These are phyloP conservation scores for Bufotes viridis DNA, from an alignment of 2,797 vertebrate genomes.

Conservation along the genomic window DNA sequence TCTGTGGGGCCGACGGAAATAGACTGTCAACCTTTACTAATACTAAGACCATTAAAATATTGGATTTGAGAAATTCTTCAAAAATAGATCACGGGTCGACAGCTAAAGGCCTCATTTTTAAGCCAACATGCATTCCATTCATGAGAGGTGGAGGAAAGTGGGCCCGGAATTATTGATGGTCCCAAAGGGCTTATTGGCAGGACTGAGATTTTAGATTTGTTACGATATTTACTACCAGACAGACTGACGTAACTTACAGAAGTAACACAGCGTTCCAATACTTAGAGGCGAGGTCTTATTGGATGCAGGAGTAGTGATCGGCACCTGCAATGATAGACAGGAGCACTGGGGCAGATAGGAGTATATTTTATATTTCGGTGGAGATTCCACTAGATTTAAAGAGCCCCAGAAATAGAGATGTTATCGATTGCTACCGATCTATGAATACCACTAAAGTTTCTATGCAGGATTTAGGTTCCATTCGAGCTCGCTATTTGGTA, in stretches of 20 bases:
- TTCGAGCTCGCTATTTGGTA: not conserved
- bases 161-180: not conserved
- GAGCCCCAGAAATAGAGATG: not conserved
- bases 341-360: not conserved
- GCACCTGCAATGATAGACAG: not conserved
- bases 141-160: not conserved
- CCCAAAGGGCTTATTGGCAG: not conserved
- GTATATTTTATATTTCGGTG: not conserved
- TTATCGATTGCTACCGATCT: not conserved
- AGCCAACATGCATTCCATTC: too few relatives aligned
- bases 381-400: not conserved
- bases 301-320: not conserved
- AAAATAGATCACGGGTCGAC: not conserved
- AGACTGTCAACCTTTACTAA: not conserved
- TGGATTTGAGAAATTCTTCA: too few relatives aligned
- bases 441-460: not conserved
- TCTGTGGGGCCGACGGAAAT: too few relatives aligned
- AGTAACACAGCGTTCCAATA: not conserved
- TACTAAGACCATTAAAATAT: not conserved
- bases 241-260: not conserved
- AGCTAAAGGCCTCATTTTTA: not conserved
- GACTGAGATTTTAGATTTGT: not conserved
- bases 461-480: not conserved
- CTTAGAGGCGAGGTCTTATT: not conserved
- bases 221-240: not conserved